Base-by-base conservation (phyloP, 1,140 invertebrate genomes). In the Pantala flavescens region DNA sequence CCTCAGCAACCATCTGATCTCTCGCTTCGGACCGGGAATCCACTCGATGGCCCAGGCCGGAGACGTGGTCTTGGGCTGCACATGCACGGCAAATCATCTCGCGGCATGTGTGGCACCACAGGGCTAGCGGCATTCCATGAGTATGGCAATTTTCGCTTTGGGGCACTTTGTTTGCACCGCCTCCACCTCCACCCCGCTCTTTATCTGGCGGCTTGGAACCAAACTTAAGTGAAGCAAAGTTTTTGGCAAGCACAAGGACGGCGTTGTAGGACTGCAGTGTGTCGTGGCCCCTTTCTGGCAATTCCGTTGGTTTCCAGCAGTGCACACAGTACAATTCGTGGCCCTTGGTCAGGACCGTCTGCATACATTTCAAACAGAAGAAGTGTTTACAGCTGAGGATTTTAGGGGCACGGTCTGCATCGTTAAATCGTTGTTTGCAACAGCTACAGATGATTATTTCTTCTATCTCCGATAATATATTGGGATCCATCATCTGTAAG, bases 311-410 rank as follows among this genome's bases (percentile, higher is more conserved):
- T 79, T 90, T 90, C 87, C 87, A 90, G 79, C 88, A 91, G 78
- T 90, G 86, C 21, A 87, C 84, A 78, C 91, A 92, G 78, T 87
- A 87, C 71, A 91, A 82, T 77, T 89, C 88, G 71, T 85, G 84
- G 43, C 86, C 88, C 78, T 87, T 88, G 73, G 85, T 83, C 77
- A 90, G 83, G 77, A 86, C 86, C 74, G 86, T 86, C 74, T 88
- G 86, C 78, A 90, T 86, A 81, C 91, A 93, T 75, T 88, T 86
- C 77, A 91, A 83, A 79, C 91, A 93, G 81, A 91, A 90, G 80
- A 88, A 88, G 80, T 93, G 91, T 79, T 89, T 90, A 84, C 91
- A 93, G 71, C 85, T 86, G 73, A 93, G 85, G 80, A 90, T 83
- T 81, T 92, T 92, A 70, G 91, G 91, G 76, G 86, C 85, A 79